Evolutionary conservation across 2,888 invertebrate genomes (phyloP), one percentile per base, ranked within the genome.

Genomic region (Nipponacmea schrenckii): DNA sequence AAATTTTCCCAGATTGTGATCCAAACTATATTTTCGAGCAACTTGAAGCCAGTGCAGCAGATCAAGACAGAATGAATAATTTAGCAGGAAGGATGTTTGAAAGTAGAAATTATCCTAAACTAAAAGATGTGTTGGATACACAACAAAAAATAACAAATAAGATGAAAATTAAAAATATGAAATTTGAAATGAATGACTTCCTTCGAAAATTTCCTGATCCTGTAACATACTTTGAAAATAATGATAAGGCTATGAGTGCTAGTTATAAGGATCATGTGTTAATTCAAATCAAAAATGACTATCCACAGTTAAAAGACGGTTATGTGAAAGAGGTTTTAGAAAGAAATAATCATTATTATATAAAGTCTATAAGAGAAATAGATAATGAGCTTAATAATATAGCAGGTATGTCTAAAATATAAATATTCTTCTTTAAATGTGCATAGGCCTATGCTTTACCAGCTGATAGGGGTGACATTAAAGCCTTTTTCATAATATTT

Each of bases 1-100:
- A 79, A 50, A 79, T 87, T 64, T 86, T 86, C 72, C 83, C 84
- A 20, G 85, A 86, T 67, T 86, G 86, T 80, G 85, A 87, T 75
- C 86, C 84, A 15, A 84, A 85, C 71, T 86, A 81, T 76, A 66
- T 87, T 17, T 84, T 77, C 74, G 77, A 85, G 39, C 74, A 79
- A 64, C 74, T 87, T 31, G 80, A 82, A 68, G 67, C 71, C 12
- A 72, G 68, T 50, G 68, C 76, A 24, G 68, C 79, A 68, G 77
- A 77, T n/a, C 67, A 72, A 27, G 80, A 84, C 14, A 76, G 84
- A 39, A 78, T 82, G n/a, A 76, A 78, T 69, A 78, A 77, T 17
- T 68, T 86, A 39, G 83, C 85, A 14, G 73, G 80, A 46, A 73
- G 79, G 17, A 75, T 86, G 79, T 81, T 85, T 76, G 85, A 85